phyloP scores from a whole-genome alignment of 2,113 vertebrate species.

The Dendrocopos noguchii region DNA sequence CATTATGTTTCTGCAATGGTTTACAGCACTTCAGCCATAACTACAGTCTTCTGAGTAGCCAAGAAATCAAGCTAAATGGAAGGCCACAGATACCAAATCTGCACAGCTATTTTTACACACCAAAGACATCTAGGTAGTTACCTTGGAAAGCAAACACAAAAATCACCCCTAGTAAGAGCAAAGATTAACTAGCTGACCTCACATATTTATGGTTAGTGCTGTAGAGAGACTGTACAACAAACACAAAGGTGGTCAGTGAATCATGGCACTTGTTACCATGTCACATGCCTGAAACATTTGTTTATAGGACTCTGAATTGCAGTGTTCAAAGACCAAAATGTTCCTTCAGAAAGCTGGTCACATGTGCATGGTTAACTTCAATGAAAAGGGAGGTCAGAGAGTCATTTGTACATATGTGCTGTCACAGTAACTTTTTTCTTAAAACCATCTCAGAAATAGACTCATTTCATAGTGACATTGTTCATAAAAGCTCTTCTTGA shows the following conservation, averaged over 20 bases:
- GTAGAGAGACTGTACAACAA: neutral
- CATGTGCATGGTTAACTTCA: neutral
- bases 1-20: neutral
- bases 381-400: neutral
- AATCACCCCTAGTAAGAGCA: neutral
- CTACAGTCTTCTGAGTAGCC: neutral
- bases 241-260: neutral
- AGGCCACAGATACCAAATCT: neutral
- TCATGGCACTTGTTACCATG: fast-evolving
- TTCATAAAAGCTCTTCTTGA: neutral
- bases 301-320: neutral
- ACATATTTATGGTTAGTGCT: neutral
- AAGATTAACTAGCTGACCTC: neutral
- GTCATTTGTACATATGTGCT: neutral
- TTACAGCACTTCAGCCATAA: neutral
- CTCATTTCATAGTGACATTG: neutral
- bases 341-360: neutral
- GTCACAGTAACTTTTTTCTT: neutral
- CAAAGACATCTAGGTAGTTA: neutral
- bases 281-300: neutral
- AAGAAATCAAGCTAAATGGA: neutral
- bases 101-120: neutral
- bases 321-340: neutral
- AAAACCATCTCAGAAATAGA: neutral
- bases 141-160: neutral